phyloP scores from a whole-genome alignment of 2,113 vertebrate species.

The Emberiza fucata region DNA sequence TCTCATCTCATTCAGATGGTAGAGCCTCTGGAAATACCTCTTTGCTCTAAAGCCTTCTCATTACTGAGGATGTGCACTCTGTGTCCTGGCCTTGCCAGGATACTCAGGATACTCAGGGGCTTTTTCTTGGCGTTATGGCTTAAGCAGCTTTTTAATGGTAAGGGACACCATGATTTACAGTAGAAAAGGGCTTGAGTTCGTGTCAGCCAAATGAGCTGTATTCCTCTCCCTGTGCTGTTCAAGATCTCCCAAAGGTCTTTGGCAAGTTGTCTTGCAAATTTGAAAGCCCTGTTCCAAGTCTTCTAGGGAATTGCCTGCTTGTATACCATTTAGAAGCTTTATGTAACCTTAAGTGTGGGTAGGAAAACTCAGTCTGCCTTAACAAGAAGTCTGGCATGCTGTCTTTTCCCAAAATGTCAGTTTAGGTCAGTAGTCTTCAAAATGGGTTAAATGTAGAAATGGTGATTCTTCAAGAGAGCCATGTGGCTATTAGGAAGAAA shows the following conservation, averaged over 20 bases:
- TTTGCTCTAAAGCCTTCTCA: background rate
- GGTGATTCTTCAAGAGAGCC: background rate
- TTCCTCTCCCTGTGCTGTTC: background rate
- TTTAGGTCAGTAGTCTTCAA: background rate
- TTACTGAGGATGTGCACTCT: background rate
- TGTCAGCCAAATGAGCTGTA: background rate
- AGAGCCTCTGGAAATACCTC: background rate
- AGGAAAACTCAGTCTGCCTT: background rate
- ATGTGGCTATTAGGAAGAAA: background rate
- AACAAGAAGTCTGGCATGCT: background rate
- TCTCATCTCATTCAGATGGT: background rate
- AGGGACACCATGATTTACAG: background rate
- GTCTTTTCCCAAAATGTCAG: background rate
- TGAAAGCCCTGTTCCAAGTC: background rate
- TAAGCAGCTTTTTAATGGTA: background rate
- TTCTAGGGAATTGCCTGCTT: background rate
- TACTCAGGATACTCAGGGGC: background rate
- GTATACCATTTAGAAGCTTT: background rate
- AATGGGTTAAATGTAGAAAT: background rate
- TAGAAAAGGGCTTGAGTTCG: background rate
- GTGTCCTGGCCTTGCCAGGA: background rate
- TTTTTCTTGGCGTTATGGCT: background rate
- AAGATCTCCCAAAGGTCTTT: background rate
- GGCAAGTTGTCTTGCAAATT: background rate
- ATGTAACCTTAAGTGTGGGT: background rate